Evolutionary conservation across 1,140 invertebrate genomes (phyloP), one percentile per base, ranked within the genome.

Genomic region (Tetragnatha versicolor): DNA sequence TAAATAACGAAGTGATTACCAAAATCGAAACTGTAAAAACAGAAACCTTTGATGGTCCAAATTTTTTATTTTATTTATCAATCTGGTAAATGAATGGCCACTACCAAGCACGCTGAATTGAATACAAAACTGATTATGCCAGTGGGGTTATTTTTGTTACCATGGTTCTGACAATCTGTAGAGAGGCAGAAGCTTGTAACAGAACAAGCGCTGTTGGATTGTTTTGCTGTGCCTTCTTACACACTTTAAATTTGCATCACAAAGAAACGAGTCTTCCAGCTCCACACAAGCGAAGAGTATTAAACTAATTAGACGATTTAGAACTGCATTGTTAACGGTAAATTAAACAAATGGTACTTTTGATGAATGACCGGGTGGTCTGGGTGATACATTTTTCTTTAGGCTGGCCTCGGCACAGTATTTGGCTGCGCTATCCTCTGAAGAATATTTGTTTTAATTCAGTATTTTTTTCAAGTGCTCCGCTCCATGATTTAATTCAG

Each of bases 341-440:
- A 73, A 73, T 73, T 73, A 73, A 73, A 73, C 53, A 73, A 73
- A 73, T 73, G 70, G 42, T 45, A 60, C 70, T 73, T 73, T 60
- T 73, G 70, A 73, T 73, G 70, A 73, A 73, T 61, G 70, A 45
- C 55, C 33, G 37, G 37, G 61, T n/a, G 14, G 39, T 42, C 61
- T 58, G 17, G 31, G 20, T 12, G 27, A n/a, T n/a, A n/a, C n/a
- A n/a, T 73, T 73, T 68, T 68, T 73, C 29, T 53, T 45, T 37
- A 42, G 2, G 12, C 17, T 5, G n/a, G 51, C 22, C 29, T 47
- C 33, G 29, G 27, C 3, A 69, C 17, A 35, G 33, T 25, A 20
- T 42, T 72, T 37, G 9, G 49, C 25, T 22, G 3, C 22, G 22
- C 22, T 20, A 14, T 35, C 53, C n/a, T 20, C 37, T 45, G 61